A percentile compares a stretch with the other conserved stretches of the same genome.
phyloP scores from a whole-genome alignment of 2,113 vertebrate genomes.

The Pyrgilauda ruficollis region DNA sequence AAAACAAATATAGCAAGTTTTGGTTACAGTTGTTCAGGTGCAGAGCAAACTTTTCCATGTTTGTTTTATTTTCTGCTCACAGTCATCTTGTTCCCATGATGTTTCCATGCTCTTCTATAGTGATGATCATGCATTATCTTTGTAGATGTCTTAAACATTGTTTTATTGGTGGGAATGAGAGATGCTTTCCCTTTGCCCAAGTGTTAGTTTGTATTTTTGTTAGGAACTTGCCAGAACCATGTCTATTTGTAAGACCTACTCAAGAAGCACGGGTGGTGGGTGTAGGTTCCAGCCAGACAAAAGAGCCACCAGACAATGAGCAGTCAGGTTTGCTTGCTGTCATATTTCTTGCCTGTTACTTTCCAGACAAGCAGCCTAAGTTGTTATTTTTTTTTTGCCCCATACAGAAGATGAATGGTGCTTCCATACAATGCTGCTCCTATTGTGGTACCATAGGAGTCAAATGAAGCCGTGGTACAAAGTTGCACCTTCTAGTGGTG shows the following conservation, averaged over 20 bases:
- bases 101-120: rapidly evolving
- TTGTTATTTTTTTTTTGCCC: background rate
- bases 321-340: background rate
- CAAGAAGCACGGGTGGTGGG: background rate
- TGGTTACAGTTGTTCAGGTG: background rate
- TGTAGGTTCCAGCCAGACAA: background rate
- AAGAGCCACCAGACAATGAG: background rate
- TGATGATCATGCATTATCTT: background rate
- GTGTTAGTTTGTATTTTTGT: background rate
- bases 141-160: background rate
- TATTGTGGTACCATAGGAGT: background rate
- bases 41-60: background rate
- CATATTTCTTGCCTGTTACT: background rate
- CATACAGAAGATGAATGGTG: background rate
- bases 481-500: background rate
- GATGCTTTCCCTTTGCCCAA: background rate
- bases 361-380: background rate
- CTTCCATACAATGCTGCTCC: too few species aligned
- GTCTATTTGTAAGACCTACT: background rate
- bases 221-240: background rate
- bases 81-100: background rate
- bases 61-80: background rate
- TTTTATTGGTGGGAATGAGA: background rate
- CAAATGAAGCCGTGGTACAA: background rate
- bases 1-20: background rate